Base-by-base conservation (phyloP, 2,888 invertebrate genomes). In the Folsomia manolachei region DNA sequence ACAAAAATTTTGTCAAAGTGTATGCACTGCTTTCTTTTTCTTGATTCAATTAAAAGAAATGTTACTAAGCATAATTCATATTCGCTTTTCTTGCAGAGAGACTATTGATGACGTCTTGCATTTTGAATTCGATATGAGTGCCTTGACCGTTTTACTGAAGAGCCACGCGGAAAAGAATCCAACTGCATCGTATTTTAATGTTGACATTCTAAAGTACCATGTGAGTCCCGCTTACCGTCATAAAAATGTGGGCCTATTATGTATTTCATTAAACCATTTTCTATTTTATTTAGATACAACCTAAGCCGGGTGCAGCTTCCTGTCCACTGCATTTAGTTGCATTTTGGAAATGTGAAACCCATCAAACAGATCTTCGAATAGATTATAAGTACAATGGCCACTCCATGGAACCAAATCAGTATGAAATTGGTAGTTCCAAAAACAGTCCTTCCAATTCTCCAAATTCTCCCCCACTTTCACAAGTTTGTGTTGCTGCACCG, bases 301-400 rank as follows among this genome's bases (percentile, higher is more conserved):
- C 79, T 51, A 77, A 83, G 76, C 78, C 76, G 4, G 94, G 94
- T 19, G 96, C 95, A 25, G 90, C 90, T 71, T 95, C 95, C 27
- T 95, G 96, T 83, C 98, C 98, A 2, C 90, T 97, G 82, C 95
- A 96, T 84, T 86, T 98, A 83, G 95, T 95, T 27, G 90, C 94
- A 73, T 97, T 97, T 85, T 98, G 97, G 97, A 97, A 97, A 85
- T 96, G 95, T 85, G 96, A 96, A 82, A 86, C 88, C 39, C 88
- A 89, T 71, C 94, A 93, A 82, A 97, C 97, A 1, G 96, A 97
- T 86, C 87, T 97, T 76, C 93, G 95, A 84, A 90, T 98, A 24
- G 97, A 98, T 86, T 98, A 97, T 85, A 94, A 95, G 84, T 96
- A 96, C 85, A 97, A 97, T 84, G 89, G 91, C 81, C 91, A 93